These are phyloP conservation scores for Physella acuta DNA, from an alignment of 1,140 invertebrate species.

Conservation along the genomic window DNA sequence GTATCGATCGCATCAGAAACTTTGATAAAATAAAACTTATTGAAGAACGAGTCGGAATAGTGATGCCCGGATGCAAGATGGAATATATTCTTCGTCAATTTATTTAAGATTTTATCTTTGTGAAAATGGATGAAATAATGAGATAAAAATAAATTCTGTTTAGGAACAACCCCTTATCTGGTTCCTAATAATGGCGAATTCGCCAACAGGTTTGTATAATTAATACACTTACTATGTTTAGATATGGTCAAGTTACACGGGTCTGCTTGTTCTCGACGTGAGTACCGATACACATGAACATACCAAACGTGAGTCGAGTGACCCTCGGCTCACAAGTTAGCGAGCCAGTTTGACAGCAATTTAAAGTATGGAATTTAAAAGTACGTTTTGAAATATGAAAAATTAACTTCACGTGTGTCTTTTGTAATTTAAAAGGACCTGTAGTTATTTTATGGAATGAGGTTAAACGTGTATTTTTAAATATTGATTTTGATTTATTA, in stretches of 20 bases:
- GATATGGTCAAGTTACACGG: not conserved
- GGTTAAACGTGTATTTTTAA: too few relatives aligned
- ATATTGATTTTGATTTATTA: too few relatives aligned
- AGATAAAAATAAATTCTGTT: slow-evolving; percentile 25
- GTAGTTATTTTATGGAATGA: too few relatives aligned
- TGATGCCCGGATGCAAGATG: slow-evolving; percentile 35
- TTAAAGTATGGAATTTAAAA: too few relatives aligned
- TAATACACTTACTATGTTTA: not conserved
- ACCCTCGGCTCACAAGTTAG: slow-evolving; percentile 10
- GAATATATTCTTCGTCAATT: not conserved
- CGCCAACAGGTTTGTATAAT: slow-evolving; percentile 21
- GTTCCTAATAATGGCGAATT: slow-evolving; percentile 27
- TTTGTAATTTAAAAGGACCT: too few relatives aligned
- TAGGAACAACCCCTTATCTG: slow-evolving; percentile 19
- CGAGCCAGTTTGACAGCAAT: too few relatives aligned
- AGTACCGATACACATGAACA: slow-evolving; percentile 16
- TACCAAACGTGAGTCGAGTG: slow-evolving; percentile 12
- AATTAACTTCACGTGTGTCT: too few relatives aligned
- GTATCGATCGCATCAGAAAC: too few relatives aligned
- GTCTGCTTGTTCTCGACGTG: not conserved
- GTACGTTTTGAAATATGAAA: too few relatives aligned
- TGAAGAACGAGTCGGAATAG: slow-evolving; percentile 12
- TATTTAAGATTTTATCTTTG: not conserved
- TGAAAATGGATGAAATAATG: slow-evolving; percentile 38
- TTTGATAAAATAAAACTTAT: slow-evolving; percentile 28